A percentile compares a stretch with the other conserved stretches of the same genome.
Conservation (phyloP, 2,797 vertebrate species). For the Sebastes itinus region DNA sequence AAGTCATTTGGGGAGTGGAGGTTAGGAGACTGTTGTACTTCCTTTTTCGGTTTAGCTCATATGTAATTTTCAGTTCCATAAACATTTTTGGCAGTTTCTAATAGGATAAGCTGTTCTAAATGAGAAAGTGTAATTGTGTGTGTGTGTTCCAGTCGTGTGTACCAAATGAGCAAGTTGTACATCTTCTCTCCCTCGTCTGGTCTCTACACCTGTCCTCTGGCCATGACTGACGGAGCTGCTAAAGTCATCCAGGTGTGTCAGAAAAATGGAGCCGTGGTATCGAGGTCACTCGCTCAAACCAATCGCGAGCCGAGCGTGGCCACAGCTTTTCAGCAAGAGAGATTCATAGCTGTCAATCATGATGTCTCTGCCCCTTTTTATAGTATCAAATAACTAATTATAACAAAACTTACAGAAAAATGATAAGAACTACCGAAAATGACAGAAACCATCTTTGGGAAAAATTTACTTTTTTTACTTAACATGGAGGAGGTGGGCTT, state of each 20-base stretch:
- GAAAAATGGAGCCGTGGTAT: neutral
- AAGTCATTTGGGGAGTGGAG: conserved; percentile 84
- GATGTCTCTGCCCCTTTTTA: no score
- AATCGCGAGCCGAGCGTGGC: no score
- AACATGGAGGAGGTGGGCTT: no score
- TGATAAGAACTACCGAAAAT: no score
- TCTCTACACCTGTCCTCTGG: conserved; percentile 86
- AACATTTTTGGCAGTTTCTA: neutral
- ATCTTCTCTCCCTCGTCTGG: conserved; percentile 85
- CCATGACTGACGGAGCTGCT: conserved; percentile 93
- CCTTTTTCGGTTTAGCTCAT: neutral
- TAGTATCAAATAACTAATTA: no score
- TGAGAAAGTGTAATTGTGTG: conserved; percentile 9
- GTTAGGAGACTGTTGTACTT: conserved; percentile 48
- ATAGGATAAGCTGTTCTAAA: neutral
- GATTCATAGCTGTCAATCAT: no score
- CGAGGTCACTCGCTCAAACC: no score
- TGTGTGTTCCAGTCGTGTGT: conserved; percentile 81
- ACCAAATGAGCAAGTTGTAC: conserved; percentile 90
- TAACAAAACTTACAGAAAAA: no score
- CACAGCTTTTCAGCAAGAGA: no score
- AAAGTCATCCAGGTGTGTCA: conserved; percentile 89
- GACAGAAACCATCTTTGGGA: no score
- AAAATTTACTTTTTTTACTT: no score
- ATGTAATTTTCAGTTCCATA: neutral